A percentile compares a stretch with the other conserved stretches of the same genome.
Evolutionary conservation across 2,113 vertebrate genomes (phyloP).

Genomic region (Hemicordylus capensis): DNA sequence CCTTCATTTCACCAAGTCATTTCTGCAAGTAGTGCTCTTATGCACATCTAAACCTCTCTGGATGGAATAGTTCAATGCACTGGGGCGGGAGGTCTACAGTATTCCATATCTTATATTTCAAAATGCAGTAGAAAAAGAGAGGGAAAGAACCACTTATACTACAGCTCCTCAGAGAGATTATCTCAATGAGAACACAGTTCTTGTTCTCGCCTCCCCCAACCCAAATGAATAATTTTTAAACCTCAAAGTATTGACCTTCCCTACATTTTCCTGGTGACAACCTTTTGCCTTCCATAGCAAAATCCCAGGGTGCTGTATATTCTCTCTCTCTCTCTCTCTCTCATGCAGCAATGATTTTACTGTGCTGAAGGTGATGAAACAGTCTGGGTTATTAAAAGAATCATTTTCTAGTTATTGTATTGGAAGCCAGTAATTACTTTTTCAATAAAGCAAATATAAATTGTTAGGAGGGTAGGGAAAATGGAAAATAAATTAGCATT

Average conservation of each 20-base stretch:
- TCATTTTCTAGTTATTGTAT: conserved; percentile 76
- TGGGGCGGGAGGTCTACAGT: not conserved
- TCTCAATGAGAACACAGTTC: not conserved
- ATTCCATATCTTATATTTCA: conserved; percentile 7
- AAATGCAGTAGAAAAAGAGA: not conserved
- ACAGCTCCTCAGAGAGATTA: not conserved
- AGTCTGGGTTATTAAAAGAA: conserved; percentile 74
- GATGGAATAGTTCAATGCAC: conserved; percentile 6
- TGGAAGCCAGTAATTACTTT: conserved; percentile 76
- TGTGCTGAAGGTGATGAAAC: conserved; percentile 58
- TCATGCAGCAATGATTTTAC: conserved; percentile 56
- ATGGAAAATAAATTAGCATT: conserved; percentile 77
- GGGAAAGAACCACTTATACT: too few relatives aligned
- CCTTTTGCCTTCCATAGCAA: not conserved
- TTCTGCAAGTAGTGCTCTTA: conserved; percentile 47
- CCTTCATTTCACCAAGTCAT: conserved; percentile 34
- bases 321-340: not conserved
- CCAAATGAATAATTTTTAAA: not conserved
- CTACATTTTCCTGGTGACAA: not conserved
- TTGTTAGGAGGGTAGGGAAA: conserved; percentile 60
- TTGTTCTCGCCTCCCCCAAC: too few relatives aligned
- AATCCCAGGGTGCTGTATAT: not conserved
- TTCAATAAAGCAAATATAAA: conserved; percentile 77
- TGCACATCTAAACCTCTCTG: conserved; percentile 23
- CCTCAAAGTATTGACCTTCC: conserved; percentile 3